phyloP scores from a whole-genome alignment of 2,113 vertebrate genomes.

The Misgurnus anguillicaudatus region DNA sequence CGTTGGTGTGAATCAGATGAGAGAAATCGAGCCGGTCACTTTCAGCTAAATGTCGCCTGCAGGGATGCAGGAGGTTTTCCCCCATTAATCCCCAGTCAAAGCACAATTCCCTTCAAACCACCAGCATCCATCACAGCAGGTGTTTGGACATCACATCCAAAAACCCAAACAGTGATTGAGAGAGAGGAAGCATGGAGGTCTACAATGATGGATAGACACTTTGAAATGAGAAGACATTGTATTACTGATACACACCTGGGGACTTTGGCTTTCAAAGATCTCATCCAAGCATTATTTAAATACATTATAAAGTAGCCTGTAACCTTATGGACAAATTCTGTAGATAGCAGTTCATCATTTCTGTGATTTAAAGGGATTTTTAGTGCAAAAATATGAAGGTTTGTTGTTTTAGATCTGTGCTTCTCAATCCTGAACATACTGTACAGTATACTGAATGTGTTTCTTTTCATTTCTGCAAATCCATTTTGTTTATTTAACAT shows the following conservation, averaged over 20 bases:
- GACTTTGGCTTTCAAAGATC: neutral
- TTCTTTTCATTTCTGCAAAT: no score
- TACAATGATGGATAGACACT: conserved; percentile 75
- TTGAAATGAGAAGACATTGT: conserved; percentile 59
- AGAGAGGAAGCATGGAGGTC: conserved; percentile 62
- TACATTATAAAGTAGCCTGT: no score
- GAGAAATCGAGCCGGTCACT: conserved; percentile 49
- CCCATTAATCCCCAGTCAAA: neutral
- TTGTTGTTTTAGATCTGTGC: no score
- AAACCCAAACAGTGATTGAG: conserved; percentile 62
- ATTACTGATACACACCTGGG: neutral
- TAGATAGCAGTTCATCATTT: no score
- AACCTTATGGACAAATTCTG: no score
- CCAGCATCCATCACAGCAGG: conserved; percentile 67
- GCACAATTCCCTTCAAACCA: conserved; percentile 7
- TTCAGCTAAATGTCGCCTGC: conserved; percentile 63
- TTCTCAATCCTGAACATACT: no score
- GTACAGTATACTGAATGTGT: no score
- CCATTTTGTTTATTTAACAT: no score
- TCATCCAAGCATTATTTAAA: no score
- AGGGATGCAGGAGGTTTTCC: conserved; percentile 50
- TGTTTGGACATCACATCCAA: conserved; percentile 64
- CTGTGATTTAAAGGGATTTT: no score
- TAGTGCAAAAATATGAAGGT: no score
- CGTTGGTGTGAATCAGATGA: conserved; percentile 22